Base-by-base conservation (phyloP, 2,113 vertebrate species). In the Nycticryphes semicollaris region DNA sequence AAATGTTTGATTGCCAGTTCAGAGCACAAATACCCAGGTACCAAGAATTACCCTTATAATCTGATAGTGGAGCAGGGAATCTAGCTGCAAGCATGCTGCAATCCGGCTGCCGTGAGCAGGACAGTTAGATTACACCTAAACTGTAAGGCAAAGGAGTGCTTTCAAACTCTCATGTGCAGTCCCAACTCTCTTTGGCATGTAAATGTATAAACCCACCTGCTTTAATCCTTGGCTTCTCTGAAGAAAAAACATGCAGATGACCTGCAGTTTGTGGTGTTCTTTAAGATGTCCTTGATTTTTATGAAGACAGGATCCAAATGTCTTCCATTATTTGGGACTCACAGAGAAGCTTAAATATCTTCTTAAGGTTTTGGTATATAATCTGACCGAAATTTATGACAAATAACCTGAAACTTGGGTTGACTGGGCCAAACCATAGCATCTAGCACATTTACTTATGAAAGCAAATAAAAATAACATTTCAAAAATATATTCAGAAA, bases 161-260 rank as follows among this genome's bases (percentile, higher is more conserved):
- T 90, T 39, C 33, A 79, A 66, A 73, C 19, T 83, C 30, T 22
- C 56, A 48, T 7, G 4, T 54, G 16, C 23, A 43, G 2, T 12
- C 13, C 2, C 33, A 79, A 1, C 7, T 60, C 28, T 50, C 4
- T 64, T 50, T 62, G 59, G 10, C 21, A 59, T 30, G 30, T 17
- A 37, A 6, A 15, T 10, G 1, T 47, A 19, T 43, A 48, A 90
- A 28, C 10, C 7, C 33, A 2, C 1, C 2, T 5, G 8, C 25
- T 69, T 79, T 37, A 53, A 78, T 5, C 39, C 20, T 56, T 54
- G 14, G 9, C 23, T 64, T 59, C 2, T 37, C 30, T 83, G 63
- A 48, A 88, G 48, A n/a, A 59, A 45, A 84, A 8, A 67, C 14
- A 6, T 33, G 31, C 7, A 74, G 37, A 28, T 74, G 23, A 13